Evolutionary conservation across 2,888 invertebrate species (phyloP), one percentile per base, ranked within the genome.

Genomic region (Apantesis nais): DNA sequence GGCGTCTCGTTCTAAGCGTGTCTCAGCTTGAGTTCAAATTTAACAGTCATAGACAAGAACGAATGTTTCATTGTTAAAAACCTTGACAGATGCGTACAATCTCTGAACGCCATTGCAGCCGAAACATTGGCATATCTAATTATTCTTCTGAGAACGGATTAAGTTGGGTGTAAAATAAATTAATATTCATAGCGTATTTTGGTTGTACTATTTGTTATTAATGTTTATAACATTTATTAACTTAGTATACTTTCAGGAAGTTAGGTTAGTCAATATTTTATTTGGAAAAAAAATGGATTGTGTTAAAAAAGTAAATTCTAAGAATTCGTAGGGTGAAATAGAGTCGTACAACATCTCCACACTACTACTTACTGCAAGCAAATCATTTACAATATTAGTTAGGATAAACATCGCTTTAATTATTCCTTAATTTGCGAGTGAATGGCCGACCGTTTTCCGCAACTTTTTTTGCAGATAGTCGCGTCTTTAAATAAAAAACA

Each of bases 41-140:
- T 9, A 37, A 63, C 63, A 44, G 44, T 63, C 44, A 63, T 63
- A 63, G 29, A 19, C 5, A 44, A 63, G 19, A 63, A 63, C 22
- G 31, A 41, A 44, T 22, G 44, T 31, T 63, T 44, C 39, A 55
- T 70, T 48, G 48, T 25, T 58, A 39, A 66, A 65, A 65, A 61
- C 65, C 65, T 70, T 70, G 69, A 70, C 44, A 41, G 39, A 60
- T 61, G 61, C 60, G 58, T 48, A 70, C 69, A 65, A 68, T 70
- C 65, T 61, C 65, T 58, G 11, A 62, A 25, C 22, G 41, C 55
- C 29, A 67, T 25, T 44, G 58, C 37, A 65, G 65, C 29, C 61
- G 65, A 48, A 70, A 61, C 61, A 61, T 65, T 58, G 37, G 65
- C 61, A 61, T 61, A 48, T 48, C 60, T 48, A 61, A 70, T 70